Evolutionary conservation across 2,888 invertebrate species (phyloP), one percentile per base, ranked within the genome.

Genomic region (Helleia helle): DNA sequence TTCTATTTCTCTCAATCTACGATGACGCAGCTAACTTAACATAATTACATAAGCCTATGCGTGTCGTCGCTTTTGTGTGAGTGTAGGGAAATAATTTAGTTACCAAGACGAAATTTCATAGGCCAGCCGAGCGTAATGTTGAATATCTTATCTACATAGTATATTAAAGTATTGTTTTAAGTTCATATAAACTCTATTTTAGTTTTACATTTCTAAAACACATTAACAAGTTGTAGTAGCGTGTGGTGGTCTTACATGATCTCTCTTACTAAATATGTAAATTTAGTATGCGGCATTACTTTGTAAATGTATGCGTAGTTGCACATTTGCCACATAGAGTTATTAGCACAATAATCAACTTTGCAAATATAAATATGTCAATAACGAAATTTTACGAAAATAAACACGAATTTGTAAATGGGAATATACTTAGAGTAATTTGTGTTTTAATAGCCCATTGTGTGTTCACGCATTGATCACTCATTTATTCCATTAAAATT

Each of bases 41-140:
- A 29, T 14, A 29, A 14, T 29, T 29, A n/a, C 29, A 29, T 29
- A 29, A 14, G 29, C 29, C 13, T n/a, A n/a, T 14, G 14, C 29
- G n/a, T 14, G 29, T 29, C n/a, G 13, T 8, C 14, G 29, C 29
- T 29, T 29, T 29, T 29, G 29, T 29, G 29, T 29, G 29, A 29
- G 14, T 14, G 29, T 14, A 13, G 29, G 14, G 14, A 7, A 29
- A 29, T 14, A 14, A 29, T 29, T 14, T 29, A 14, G 29, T 14
- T 29, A 14, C 4, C 29, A 29, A 29, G 29, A 29, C 14, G 29
- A 14, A 29, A 14, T 14, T 29, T 29, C 29, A 29, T 29, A 14
- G 29, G 29, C 29, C 29, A 14, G 29, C 14, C 29, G 13, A 14
- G 14, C n/a, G 13, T 14, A 4, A n/a, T 14, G 14, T 29, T 29